Evolutionary conservation across 2,113 vertebrate genomes (phyloP), one percentile per base, ranked within the genome.

Genomic region (Pluvialis apricaria): DNA sequence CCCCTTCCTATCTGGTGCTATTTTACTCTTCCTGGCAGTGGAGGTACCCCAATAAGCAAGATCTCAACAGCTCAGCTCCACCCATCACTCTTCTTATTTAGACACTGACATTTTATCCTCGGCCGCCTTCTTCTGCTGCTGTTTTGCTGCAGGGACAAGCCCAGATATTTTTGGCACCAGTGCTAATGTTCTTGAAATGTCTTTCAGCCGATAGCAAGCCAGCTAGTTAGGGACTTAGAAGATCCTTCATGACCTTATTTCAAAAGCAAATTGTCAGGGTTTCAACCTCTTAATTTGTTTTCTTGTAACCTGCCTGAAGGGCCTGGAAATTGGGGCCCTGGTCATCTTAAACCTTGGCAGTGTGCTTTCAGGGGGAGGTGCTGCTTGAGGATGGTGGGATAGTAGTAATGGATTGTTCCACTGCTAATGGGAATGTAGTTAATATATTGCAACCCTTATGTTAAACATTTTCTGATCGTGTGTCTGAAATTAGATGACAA

Each of bases 211-310:
- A 69, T 21, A 92, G 77, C 49, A 31, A 94, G 80, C 72, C 92
- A 87, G 86, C 66, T 86, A 93, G 91, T 76, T 76, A 58, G 77
- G 73, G 75, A 69, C 75, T 76, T 77, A 31, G 8, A 69, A 52
- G 73, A 89, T 96, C 49, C 70, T 94, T 62, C 22, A 49, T 20
- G 86, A 94, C 92, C 92, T 94, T 86, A 64, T 95, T 96, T 82
- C 69, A 78, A 88, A 42, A 83, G 85, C 29, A 88, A 92, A 90
- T 40, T 81, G 75, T 69, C 92, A 84, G 77, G 34, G 47, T 85
- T 95, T 86, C 92, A 89, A 94, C 73, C 73, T 92, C 65, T 44
- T 94, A n/a, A 87, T 95, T 85, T 94, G 84, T 75, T 92, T 73
- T 69, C 62, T 77, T 73, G 42, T 70, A 83, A 57, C 25, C 88